Base-by-base conservation (phyloP, 2,113 vertebrate species). In the Tupaia chinensis region DNA sequence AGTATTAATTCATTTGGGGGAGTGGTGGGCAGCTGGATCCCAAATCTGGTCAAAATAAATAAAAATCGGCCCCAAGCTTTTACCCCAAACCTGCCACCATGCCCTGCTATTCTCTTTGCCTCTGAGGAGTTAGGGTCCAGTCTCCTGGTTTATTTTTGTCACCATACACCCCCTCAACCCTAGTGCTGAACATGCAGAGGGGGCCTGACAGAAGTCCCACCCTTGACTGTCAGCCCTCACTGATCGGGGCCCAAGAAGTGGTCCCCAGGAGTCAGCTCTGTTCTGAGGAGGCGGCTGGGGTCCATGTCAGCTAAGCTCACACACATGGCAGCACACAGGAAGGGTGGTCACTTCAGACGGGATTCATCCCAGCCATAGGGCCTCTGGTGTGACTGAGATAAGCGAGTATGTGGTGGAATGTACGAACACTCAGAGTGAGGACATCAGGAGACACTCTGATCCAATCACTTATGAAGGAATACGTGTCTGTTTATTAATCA, bases 401-500 rank as follows among this genome's bases (percentile, higher is more conserved):
- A 98, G 76, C 17, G 93, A 98, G 86, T 93, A 66, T 85, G 94
- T 60, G 74, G 76, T 97, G 96, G 97, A 98, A 98, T 96, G 97
- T 96, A 96, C 93, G 95, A 98, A 97, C 95, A 96, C 96, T 79
- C 66, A 95, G 98, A 97, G 91, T 72, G 96, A 96, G 91, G 91
- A 96, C 95, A 93, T 94, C 65, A 94, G 93, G 90, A 98, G 97
- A 97, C 94, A 97, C 97, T 65, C 94, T 96, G 96, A 98, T 94
- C 97, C 97, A 97, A 98, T 97, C 98, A 98, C 85, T 98, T 98
- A 94, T 65, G 96, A 96, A 96, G 93, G 96, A 98, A 81, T 91
- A 96, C 89, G 88, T 79, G 95, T 98, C 96, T 98, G 98, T 98
- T 98, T 98, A 98, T 97, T 97, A 96, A 86, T 98, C 5, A 10